Percentiles rank a stretch among this genome's conserved stretches.
Conservation (phyloP, 2,113 vertebrate species). For the Bombycilla garrulus region DNA sequence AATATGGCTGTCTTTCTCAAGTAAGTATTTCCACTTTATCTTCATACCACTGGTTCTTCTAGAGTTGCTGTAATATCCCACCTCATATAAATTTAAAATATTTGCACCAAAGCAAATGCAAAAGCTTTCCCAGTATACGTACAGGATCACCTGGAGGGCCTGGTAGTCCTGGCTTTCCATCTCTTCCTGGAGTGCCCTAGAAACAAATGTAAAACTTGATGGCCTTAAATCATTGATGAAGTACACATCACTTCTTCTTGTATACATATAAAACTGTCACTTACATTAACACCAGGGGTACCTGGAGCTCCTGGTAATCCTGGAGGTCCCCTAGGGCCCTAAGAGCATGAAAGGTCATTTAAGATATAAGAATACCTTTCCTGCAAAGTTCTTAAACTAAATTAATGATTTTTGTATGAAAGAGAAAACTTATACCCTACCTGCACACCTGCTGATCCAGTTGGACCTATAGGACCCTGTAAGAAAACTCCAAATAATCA, state of each 20-base stretch:
- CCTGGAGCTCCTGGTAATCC: slow-evolving; percentile 86
- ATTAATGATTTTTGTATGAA: not conserved
- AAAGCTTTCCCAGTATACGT: slow-evolving; percentile 61
- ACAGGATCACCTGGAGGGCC: slow-evolving; percentile 95
- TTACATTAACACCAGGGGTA: slow-evolving; percentile 82
- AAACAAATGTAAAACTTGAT: slow-evolving; percentile 45
- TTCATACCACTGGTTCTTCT: not conserved
- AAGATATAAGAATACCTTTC: not conserved
- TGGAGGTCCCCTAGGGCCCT: slow-evolving; percentile 86
- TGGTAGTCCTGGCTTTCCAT: slow-evolving; percentile 87
- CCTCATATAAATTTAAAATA: not conserved
- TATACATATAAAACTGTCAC: not conserved
- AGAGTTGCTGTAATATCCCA: not conserved
- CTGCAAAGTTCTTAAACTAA: not conserved
- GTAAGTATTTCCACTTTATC: not conserved
- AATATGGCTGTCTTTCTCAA: not conserved
- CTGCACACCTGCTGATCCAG: slow-evolving; percentile 86
- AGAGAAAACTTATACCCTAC: slow-evolving; percentile 63
- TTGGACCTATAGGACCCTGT: slow-evolving; percentile 85
- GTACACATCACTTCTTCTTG: not conserved
- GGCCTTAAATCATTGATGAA: not conserved
- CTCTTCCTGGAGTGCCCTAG: slow-evolving; percentile 88
- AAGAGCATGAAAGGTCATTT: not conserved
- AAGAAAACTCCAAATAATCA: slow-evolving; percentile 55
- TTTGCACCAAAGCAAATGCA: not conserved